phyloP scores from a whole-genome alignment of 1,140 invertebrate species.

The Drosophila arawakana region DNA sequence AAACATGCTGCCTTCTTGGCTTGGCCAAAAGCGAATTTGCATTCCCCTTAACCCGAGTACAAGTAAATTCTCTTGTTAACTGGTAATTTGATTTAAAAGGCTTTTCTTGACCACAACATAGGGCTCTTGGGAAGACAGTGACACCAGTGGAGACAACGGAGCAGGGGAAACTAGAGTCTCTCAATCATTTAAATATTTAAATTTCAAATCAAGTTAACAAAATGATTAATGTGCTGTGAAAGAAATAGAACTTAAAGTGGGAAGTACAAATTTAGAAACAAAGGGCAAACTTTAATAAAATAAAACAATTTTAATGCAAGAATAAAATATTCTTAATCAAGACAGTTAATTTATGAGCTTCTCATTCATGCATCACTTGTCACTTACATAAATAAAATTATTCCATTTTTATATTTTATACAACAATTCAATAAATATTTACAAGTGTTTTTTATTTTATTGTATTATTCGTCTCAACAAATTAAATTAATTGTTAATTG shows the following conservation, averaged over 20 bases:
- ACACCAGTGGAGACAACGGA: not conserved
- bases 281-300: not conserved
- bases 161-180: not conserved
- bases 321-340: not conserved
- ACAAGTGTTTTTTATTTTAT: constrained; percentile 8
- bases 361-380: not conserved
- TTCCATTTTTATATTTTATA: no score
- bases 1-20: constrained; percentile 32
- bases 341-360: no score
- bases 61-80: constrained; percentile 59
- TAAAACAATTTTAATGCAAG: not conserved
- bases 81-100: constrained; percentile 73
- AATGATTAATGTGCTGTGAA: not conserved
- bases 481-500: constrained; percentile 16
- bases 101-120: constrained; percentile 36
- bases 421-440: not conserved
- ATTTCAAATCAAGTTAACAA: not conserved
- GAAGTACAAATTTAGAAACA: not conserved
- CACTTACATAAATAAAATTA: constrained; percentile 8
- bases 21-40: constrained; percentile 53
- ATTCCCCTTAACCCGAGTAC: constrained; percentile 42
- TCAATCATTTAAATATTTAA: constrained; percentile 1
- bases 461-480: not conserved
- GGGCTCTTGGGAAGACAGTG: not conserved
- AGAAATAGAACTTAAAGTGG: not conserved